These are phyloP conservation scores for Psilopogon haemacephalus DNA, from an alignment of 2,113 vertebrate species.

Conservation along the genomic window DNA sequence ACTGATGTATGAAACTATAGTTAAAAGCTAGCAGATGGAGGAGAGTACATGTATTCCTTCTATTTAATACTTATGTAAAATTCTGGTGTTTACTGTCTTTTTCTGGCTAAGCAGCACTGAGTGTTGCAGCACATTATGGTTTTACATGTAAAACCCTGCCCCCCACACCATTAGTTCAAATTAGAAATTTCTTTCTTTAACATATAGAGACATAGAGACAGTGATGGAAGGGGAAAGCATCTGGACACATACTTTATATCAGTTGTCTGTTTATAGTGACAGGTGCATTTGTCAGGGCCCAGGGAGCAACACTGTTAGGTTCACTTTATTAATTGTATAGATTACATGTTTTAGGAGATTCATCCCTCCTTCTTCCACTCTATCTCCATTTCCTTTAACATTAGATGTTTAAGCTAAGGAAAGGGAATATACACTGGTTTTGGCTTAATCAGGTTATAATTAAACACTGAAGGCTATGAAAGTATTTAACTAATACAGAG, in stretches of 20 bases:
- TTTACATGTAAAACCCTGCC: not conserved
- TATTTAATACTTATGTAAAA: not conserved
- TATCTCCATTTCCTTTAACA: not conserved
- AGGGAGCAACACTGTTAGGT: slow-evolving; percentile 13
- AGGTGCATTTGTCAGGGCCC: slow-evolving; percentile 62
- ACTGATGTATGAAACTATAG: not conserved
- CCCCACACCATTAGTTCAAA: not conserved
- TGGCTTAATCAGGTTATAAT: slow-evolving; percentile 58
- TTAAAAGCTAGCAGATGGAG: not conserved
- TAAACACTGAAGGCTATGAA: slow-evolving; percentile 32
- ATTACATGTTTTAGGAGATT: slow-evolving; percentile 48
- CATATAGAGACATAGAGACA: not conserved
- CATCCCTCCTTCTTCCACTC: not conserved
- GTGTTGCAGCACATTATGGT: not conserved
- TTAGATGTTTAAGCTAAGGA: not conserved
- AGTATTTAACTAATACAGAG: slow-evolving; percentile 19
- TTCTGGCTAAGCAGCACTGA: not conserved
- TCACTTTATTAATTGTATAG: slow-evolving; percentile 71
- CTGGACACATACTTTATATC: slow-evolving; percentile 31
- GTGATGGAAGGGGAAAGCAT: not conserved
- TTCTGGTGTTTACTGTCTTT: not conserved
- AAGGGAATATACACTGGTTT: not conserved
- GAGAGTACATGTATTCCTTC: not conserved
- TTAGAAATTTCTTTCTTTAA: slow-evolving; percentile 37
- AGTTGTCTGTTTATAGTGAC: slow-evolving; percentile 30